A percentile compares a stretch with the other conserved stretches of the same genome.
Conservation (phyloP, 2,113 vertebrate genomes). For the Lipotes vexillifer region DNA sequence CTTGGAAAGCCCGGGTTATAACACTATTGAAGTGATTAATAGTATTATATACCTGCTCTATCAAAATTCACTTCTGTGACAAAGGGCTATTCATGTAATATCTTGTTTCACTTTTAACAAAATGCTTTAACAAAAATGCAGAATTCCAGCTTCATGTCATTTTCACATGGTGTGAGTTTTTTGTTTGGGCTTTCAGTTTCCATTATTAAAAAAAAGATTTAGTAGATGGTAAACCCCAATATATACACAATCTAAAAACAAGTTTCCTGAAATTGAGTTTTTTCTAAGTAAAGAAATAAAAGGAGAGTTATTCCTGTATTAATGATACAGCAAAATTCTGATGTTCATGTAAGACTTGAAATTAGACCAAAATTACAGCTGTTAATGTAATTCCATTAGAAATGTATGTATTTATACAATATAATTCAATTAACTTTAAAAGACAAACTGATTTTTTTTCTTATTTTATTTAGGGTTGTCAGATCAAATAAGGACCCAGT, state of each 20-base stretch:
- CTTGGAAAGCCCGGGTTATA: constrained; percentile 36
- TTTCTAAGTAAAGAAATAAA: constrained; percentile 19
- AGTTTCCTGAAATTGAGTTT: neutral
- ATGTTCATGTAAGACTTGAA: neutral
- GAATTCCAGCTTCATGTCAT: neutral
- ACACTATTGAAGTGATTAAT: constrained; percentile 40
- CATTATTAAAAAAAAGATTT: neutral
- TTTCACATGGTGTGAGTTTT: neutral
- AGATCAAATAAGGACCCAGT: neutral
- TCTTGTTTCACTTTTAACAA: constrained; percentile 41
- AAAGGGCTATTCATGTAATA: constrained; percentile 45
- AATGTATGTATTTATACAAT: neutral
- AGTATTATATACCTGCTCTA: constrained; percentile 34
- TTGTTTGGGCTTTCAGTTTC: neutral
- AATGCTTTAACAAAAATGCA: constrained; percentile 13
- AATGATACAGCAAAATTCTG: neutral
- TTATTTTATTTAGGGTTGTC: neutral
- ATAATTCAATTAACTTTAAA: neutral
- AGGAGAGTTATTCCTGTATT: neutral
- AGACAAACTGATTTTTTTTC: neutral
- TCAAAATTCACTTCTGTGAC: constrained; percentile 43
- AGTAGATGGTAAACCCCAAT: neutral
- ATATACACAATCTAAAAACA: neutral
- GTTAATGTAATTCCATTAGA: neutral
- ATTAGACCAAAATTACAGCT: neutral